These are phyloP conservation scores for Panurus biarmicus DNA, from an alignment of 2,113 vertebrate genomes.

Conservation along the genomic window DNA sequence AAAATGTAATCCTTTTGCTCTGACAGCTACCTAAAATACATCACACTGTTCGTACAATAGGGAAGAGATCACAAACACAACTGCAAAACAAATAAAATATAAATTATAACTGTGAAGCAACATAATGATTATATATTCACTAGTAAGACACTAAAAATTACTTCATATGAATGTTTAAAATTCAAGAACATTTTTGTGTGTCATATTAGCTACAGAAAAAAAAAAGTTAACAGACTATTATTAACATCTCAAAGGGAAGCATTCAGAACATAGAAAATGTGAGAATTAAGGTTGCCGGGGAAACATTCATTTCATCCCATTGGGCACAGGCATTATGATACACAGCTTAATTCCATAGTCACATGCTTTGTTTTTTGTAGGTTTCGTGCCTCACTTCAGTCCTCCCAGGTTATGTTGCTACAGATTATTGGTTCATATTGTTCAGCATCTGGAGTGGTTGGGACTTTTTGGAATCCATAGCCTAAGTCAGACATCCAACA, in stretches of 20 bases:
- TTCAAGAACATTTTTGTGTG: not conserved
- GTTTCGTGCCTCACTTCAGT: not conserved
- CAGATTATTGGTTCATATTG: not conserved
- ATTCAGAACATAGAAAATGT: not conserved
- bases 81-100: not conserved
- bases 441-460: not conserved
- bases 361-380: not conserved
- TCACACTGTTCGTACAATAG: not conserved
- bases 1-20: not conserved
- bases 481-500: not conserved
- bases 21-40: not conserved
- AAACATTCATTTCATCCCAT: not conserved
- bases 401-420: not conserved
- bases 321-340: not conserved
- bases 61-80: not conserved
- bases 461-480: not conserved
- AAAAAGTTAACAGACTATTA: not conserved
- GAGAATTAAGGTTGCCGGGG: slow-evolving; percentile 15
- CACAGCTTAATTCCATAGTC: not conserved
- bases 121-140: not conserved
- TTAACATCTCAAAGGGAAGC: not conserved
- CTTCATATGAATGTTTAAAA: not conserved
- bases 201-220: not conserved
- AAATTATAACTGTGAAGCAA: not conserved
- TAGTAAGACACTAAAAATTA: not conserved